Evolutionary conservation across 2,888 invertebrate species (phyloP), one percentile per base, ranked within the genome.

Genomic region (Macrophya alboannulata): DNA sequence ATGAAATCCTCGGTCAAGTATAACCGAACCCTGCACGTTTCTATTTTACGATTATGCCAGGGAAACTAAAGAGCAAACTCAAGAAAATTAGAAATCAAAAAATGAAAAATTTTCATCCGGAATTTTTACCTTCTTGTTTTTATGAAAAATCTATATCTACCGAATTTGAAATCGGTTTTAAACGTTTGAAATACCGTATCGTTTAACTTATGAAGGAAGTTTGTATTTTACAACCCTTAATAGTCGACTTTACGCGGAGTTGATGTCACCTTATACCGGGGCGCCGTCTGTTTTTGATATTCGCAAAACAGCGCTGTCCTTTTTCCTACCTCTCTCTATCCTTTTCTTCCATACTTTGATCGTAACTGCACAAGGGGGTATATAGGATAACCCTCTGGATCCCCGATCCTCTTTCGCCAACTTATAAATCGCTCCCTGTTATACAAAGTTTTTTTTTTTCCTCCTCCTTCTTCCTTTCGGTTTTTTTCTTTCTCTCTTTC

Each of bases 1-100:
- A 37, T 81, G 81, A 65, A 81, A 81, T 81, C 77, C 77, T 77
- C 9, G 55, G 55, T 37, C 55, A 77, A 55, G 77, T 77, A 12
- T 45, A 21, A 68, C 6, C 68, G 37, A 31, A 31, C 1, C 31
- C 3, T 31, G 31, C 68, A 68, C 68, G 68, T 68, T 17, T 31
- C 37, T 12, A 48, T 31, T 31, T 31, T 31, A 31, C 31, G 31
- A 48, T 15, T 15, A 15, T 15, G 62, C n/a, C n/a, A 21, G 68
- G 4, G n/a, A 68, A 15, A 37, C 37, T 68, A 31, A 31, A 31
- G 1, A 3, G 31, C 3, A 31, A 31, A 31, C 31, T 31, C 3
- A 31, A 31, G 31, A 31, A 31, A 31, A 31, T 31, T 31, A 31
- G 1, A 31, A 31, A 31, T 31, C 1, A 3, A 31, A 31, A 31